Base-by-base conservation (phyloP, 2,888 invertebrate species). In the Erebia ligea region DNA sequence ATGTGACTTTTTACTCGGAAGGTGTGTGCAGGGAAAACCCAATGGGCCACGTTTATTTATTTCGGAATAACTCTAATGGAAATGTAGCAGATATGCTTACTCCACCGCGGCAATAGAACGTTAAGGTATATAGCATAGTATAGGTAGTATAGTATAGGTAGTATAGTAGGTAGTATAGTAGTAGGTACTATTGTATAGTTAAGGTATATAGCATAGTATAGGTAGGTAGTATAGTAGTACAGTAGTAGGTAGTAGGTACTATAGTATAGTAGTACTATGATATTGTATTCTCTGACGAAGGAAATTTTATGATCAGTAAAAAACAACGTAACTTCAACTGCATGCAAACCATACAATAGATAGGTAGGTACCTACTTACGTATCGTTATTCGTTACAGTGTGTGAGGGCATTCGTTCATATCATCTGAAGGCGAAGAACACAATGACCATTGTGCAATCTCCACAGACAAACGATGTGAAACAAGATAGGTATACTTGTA, bases 381-480 rank as follows among this genome's bases (percentile, higher is more conserved):
- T 34, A 34, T 34, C 34, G 34, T 34, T 6, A 2, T 6, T 86
- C 84, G 84, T 82, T 71, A 17, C 19, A 73, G 67, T 69, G 83
- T 82, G 79, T 81, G 81, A 78, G 80, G 79, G 83, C 84, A 86
- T 89, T 86, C 80, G 77, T 75, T 78, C 80, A n/a, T n/a, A n/a
- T n/a, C n/a, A 73, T 84, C 78, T 84, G 84, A 82, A 86, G 80
- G 79, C 81, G 79, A 80, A 45, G 45, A 78, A 81, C 81, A 86
- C 92, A 92, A 90, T 92, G 86, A 85, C 82, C 86, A 91, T 92
- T 91, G 91, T 91, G 82, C 80, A 79, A 83, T 77, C 80, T 79
- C 78, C 76, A 80, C 79, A 77, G 82, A 81, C 80, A 80, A 81
- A 77, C 80, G 79, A 78, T 75, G 79, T 84, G 89, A 86, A 90